Conservation (phyloP, 2,113 vertebrate species). For the Phylloscopus trochiloides region DNA sequence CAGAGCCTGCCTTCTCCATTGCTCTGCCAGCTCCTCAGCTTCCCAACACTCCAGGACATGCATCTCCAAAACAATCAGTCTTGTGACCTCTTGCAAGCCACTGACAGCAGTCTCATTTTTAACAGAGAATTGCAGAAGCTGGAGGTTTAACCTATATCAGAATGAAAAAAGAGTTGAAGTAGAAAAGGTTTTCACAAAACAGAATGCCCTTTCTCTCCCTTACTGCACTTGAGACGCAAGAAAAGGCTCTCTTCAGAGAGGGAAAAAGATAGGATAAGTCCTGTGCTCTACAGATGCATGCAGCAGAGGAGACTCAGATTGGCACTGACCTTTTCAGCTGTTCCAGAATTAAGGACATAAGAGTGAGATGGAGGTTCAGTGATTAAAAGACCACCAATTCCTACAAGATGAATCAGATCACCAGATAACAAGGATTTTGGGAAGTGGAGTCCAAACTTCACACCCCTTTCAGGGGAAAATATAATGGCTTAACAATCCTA, state of each 20-base stretch:
- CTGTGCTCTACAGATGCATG: not conserved
- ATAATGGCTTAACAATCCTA: not conserved
- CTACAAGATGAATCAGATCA: not conserved
- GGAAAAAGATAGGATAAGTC: not conserved
- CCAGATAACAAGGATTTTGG: not conserved
- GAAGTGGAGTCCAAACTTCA: not conserved
- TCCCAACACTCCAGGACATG: accelerated
- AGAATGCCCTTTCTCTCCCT: not conserved
- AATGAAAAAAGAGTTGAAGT: not conserved
- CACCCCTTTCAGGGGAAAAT: not conserved
- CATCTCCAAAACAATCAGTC: not conserved
- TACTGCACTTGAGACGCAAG: not conserved
- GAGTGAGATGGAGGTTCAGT: not conserved
- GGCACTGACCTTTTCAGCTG: not conserved
- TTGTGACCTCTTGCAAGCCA: not conserved
- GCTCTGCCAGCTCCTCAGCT: not conserved
- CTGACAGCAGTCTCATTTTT: not conserved
- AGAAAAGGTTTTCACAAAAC: not conserved
- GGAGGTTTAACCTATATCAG: not conserved
- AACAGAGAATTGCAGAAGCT: not conserved
- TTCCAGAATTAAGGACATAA: not conserved
- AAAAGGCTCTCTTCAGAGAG: not conserved
- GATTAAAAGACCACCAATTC: not conserved
- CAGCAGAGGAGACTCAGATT: not conserved
- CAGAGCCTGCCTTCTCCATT: not conserved